These are phyloP conservation scores for Zeuzera pyrina DNA, from an alignment of 2,888 invertebrate species.

Conservation along the genomic window DNA sequence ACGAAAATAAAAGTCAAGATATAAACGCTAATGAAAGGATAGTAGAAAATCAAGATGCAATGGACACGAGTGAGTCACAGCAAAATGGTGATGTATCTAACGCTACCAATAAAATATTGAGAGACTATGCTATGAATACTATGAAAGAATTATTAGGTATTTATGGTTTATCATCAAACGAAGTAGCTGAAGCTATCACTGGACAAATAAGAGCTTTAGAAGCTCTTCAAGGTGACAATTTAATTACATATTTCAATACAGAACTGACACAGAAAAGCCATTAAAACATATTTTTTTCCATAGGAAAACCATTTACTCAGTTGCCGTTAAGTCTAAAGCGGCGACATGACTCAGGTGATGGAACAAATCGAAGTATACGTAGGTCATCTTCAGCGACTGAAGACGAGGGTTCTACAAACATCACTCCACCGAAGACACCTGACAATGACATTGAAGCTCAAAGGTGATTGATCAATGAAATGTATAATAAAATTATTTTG, in stretches of 20 bases:
- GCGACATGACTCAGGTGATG: conserved; percentile 59
- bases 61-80: conserved; percentile 40
- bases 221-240: conserved; percentile 79
- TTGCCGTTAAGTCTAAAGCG: conserved; percentile 56
- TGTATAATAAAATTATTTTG: neutral
- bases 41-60: conserved; percentile 43
- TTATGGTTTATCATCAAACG: conserved; percentile 80
- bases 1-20: conserved; percentile 61
- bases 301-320: conserved; percentile 63
- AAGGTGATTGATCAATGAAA: conserved; percentile 30
- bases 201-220: conserved; percentile 78
- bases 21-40: conserved; percentile 62
- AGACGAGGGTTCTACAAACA: conserved; percentile 63
- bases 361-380: conserved; percentile 45
- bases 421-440: conserved; percentile 67
- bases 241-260: conserved; percentile 5
- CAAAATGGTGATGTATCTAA: conserved; percentile 58
- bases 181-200: conserved; percentile 79
- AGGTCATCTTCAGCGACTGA: conserved; percentile 66
- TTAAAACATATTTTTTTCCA: conserved; percentile 10
- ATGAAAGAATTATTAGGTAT: conserved; percentile 85
- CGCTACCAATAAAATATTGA: conserved; percentile 75
- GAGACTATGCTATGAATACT: conserved; percentile 85
- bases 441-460: conserved; percentile 62
- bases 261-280: neutral